phyloP scores from a whole-genome alignment of 2,113 vertebrate genomes.

The Panthera tigris region DNA sequence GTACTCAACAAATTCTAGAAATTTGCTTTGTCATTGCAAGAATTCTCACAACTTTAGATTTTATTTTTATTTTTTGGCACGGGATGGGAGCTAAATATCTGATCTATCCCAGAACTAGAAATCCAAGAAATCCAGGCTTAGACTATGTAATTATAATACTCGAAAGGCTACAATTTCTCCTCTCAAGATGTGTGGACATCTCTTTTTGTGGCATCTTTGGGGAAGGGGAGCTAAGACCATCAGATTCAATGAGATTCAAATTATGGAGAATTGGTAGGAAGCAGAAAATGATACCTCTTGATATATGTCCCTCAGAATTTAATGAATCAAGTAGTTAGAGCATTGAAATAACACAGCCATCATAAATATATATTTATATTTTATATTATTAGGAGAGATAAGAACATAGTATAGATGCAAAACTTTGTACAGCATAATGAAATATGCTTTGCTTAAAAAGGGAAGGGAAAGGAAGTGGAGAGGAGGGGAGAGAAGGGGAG shows the following conservation, averaged over 20 bases:
- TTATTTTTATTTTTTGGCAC: background rate
- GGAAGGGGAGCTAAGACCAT: background rate
- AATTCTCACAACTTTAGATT: background rate
- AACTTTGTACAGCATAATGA: background rate
- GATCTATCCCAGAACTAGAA: background rate
- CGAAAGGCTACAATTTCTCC: background rate
- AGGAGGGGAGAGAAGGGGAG: background rate
- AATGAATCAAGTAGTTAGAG: background rate
- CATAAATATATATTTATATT: background rate
- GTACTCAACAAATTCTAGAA: background rate
- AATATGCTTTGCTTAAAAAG: background rate
- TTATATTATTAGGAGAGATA: background rate
- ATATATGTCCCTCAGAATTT: background rate
- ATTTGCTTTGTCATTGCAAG: background rate
- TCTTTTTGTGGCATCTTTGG: background rate
- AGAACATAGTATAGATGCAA: background rate
- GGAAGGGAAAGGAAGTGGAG: background rate
- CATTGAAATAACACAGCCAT: background rate
- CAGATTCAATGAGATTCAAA: background rate
- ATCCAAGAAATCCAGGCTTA: background rate
- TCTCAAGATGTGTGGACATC: background rate
- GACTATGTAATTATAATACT: background rate
- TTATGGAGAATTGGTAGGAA: background rate
- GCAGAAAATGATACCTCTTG: background rate
- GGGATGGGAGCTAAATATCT: fast-evolving